Base-by-base conservation (phyloP, 1,140 invertebrate genomes). In the Cryptotermes secundus region DNA sequence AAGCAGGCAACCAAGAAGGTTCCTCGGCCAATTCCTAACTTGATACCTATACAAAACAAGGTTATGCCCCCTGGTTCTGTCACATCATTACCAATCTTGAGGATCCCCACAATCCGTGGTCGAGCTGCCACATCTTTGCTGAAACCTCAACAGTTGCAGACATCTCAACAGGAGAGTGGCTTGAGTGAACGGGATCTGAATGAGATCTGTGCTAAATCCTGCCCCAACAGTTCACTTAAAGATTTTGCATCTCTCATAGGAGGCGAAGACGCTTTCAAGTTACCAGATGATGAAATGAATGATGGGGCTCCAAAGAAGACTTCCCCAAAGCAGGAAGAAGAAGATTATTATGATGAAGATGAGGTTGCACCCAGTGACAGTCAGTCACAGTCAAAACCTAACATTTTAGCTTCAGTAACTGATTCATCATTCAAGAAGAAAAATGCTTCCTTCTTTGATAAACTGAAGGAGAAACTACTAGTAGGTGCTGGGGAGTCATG, bases 381-480 rank as follows among this genome's bases (percentile, higher is more conserved):
- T 22, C 81, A 34, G 59, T 31, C 59, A 42, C 31, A 65, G 31
- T 6, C 53, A 14, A 79, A 79, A 59, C 38, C 26, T 36, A 19
- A 42, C 53, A 34, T 59, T 19, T 79, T 35, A 79, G 22, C 83
- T 12, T 83, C 36, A n/a, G 36, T n/a, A 34, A 36, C 53, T 72
- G 59, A 72, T 34, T 79, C 35, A 80, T 88, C 88, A 9, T 92
- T 92, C 86, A 92, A 92, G 86, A 94, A 94, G 89, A 95, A 95
- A 87, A 94, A 94, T 86, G 92, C 93, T 31, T 95, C 94, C 22
- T 96, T 96, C 88, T 96, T 96, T 88, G 95, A 97, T 87, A 94
- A 94, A 88, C 90, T 96, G 26, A 96, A 96, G 89, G 94, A 95
- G 88, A 93, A 94, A 89, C 88, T 96, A 49, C 90, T 91, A 89